Percentiles rank a stretch among this genome's conserved stretches.
These are phyloP conservation scores for Geopemphigus sp. DNA, from an alignment of 1,140 invertebrate species.

Conservation along the genomic window DNA sequence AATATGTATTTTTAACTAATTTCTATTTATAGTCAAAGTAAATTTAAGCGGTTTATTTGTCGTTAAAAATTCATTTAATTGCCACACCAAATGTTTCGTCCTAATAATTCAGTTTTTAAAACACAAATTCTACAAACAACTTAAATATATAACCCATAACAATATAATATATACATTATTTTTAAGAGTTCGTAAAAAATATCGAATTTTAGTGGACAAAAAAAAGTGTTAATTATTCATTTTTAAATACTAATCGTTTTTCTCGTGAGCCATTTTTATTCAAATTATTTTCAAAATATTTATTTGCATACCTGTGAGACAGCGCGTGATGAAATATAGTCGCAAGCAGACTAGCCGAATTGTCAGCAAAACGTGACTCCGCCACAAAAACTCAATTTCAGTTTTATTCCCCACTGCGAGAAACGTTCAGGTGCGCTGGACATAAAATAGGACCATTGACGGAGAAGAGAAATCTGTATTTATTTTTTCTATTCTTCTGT, in stretches of 20 bases:
- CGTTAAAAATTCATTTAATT: no score
- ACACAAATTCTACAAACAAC: no score
- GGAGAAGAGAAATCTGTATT: slow-evolving; percentile 7
- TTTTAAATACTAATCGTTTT: background rate
- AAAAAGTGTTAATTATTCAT: background rate
- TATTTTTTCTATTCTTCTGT: background rate
- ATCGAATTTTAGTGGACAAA: no score
- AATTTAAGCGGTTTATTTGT: no score
- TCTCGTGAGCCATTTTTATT: background rate
- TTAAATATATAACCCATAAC: no score
- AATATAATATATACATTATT: no score
- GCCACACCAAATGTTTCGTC: background rate
- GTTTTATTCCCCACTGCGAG: slow-evolving; percentile 32
- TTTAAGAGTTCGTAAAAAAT: no score
- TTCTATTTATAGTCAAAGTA: no score
- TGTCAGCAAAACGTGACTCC: slow-evolving; percentile 27
- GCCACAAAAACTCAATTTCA: slow-evolving; percentile 35
- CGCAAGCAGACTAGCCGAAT: slow-evolving; percentile 18
- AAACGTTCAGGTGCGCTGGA: slow-evolving; percentile 29
- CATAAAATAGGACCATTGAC: background rate
- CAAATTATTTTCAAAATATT: background rate
- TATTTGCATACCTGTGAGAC: background rate
- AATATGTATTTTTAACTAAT: no score
- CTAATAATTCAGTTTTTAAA: background rate
- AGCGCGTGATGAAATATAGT: background rate